Evolutionary conservation across 1,140 invertebrate species (phyloP).

Genomic region (Euwallacea similis): DNA sequence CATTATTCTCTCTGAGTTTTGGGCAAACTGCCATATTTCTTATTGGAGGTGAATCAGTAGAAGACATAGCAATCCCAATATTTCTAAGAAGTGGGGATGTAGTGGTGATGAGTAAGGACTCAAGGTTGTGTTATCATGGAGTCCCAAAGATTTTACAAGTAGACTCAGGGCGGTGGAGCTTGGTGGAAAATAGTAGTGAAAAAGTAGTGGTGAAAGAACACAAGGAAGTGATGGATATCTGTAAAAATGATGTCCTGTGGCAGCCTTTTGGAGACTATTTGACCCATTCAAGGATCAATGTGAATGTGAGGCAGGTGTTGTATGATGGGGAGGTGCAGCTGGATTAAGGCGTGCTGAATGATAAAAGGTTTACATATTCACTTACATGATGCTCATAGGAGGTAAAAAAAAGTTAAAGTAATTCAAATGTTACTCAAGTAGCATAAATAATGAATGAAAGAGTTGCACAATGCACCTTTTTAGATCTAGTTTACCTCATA

Average conservation of each 20-base stretch:
- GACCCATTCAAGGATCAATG: conserved; percentile 68
- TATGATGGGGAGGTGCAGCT: conserved; percentile 49
- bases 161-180: conserved; percentile 56
- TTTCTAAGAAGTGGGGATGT: conserved; percentile 79
- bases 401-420: background rate
- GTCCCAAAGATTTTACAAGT: conserved; percentile 73
- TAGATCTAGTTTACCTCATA: too few species aligned
- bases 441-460: too few species aligned
- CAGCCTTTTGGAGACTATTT: conserved; percentile 61
- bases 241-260: conserved; percentile 56
- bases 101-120: conserved; percentile 76
- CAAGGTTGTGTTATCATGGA: conserved; percentile 79
- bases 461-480: too few species aligned
- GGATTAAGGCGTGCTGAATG: background rate
- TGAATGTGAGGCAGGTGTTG: conserved; percentile 76
- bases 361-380: background rate
- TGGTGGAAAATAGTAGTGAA: conserved; percentile 14
- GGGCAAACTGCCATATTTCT: conserved; percentile 85
- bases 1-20: conserved; percentile 86
- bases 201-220: conserved; percentile 36
- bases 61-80: conserved; percentile 67
- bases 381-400: too few species aligned
- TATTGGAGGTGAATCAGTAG: conserved; percentile 71
- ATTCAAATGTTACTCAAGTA: background rate
- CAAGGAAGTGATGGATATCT: conserved; percentile 45